These are phyloP conservation scores for Stenurella melanura DNA, from an alignment of 2,888 invertebrate genomes.

Conservation along the genomic window DNA sequence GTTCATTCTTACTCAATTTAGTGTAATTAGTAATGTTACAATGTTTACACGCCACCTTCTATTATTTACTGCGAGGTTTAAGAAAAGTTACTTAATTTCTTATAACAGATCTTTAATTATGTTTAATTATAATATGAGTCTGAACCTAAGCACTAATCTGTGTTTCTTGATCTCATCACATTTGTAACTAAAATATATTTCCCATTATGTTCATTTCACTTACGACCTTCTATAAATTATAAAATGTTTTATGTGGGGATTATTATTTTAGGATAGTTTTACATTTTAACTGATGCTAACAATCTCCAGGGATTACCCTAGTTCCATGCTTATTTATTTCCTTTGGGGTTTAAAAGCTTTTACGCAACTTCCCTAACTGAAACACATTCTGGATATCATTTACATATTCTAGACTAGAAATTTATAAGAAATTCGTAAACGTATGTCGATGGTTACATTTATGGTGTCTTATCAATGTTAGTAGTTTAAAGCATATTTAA, in stretches of 20 bases:
- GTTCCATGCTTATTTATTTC: conserved; percentile 24
- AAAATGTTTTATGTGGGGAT: conserved; percentile 1
- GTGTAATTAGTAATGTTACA: too few species aligned
- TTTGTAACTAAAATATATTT: not conserved
- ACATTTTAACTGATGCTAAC: conserved; percentile 1
- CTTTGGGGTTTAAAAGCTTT: conserved; percentile 18
- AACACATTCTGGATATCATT: conserved; percentile 19
- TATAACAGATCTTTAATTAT: too few species aligned
- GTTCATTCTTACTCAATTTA: too few species aligned
- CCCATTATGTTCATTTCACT: not conserved
- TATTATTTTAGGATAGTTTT: conserved; percentile 2
- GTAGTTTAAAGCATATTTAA: too few species aligned
- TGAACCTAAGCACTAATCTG: not conserved
- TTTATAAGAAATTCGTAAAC: not conserved
- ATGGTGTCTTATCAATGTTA: too few species aligned
- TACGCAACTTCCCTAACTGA: conserved; percentile 22
- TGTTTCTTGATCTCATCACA: not conserved
- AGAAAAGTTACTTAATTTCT: too few species aligned
- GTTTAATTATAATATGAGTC: too few species aligned
- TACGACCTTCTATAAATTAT: not conserved
- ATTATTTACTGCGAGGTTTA: too few species aligned
- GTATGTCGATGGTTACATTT: not conserved
- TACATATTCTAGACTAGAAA: conserved; percentile 13
- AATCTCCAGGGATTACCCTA: conserved; percentile 21
- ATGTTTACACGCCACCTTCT: too few species aligned